A percentile compares a stretch with the other conserved stretches of the same genome.
Evolutionary conservation across 2,797 vertebrate species (phyloP).

Genomic region (Muscicapa comitata): DNA sequence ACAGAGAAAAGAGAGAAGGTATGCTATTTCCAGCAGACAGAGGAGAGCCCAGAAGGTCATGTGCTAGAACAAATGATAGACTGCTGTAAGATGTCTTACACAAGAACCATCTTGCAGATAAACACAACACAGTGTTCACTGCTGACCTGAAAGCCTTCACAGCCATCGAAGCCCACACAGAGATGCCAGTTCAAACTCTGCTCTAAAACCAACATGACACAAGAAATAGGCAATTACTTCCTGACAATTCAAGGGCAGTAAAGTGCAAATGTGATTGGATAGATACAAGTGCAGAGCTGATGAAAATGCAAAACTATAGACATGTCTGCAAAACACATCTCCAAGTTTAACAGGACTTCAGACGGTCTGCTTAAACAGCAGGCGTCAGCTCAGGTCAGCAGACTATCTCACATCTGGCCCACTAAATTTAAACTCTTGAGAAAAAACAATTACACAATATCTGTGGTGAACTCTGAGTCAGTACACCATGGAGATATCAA

Average conservation of each 20-base stretch:
- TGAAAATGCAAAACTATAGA: background rate
- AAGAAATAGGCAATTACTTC: background rate
- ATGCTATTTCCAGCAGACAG: background rate
- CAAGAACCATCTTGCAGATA: background rate
- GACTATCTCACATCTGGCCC: background rate
- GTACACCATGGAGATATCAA: background rate
- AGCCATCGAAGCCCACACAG: accelerated
- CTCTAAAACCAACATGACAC: background rate
- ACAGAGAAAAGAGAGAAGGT: background rate
- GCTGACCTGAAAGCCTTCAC: background rate
- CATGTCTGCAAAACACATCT: background rate
- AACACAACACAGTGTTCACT: background rate
- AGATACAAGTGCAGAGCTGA: background rate
- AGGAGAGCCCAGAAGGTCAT: background rate
- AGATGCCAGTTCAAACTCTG: background rate
- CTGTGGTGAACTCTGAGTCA: conserved; percentile 32
- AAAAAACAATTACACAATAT: conserved; percentile 16
- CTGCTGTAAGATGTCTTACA: background rate
- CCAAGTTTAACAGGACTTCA: background rate
- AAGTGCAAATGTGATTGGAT: background rate
- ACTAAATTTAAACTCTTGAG: conserved; percentile 15
- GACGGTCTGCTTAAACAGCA: background rate
- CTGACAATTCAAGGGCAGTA: background rate
- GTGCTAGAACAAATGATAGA: background rate
- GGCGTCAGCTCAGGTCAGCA: background rate